Evolutionary conservation across 2,888 invertebrate genomes (phyloP), one percentile per base, ranked within the genome.

Genomic region (Catocala sponsa): DNA sequence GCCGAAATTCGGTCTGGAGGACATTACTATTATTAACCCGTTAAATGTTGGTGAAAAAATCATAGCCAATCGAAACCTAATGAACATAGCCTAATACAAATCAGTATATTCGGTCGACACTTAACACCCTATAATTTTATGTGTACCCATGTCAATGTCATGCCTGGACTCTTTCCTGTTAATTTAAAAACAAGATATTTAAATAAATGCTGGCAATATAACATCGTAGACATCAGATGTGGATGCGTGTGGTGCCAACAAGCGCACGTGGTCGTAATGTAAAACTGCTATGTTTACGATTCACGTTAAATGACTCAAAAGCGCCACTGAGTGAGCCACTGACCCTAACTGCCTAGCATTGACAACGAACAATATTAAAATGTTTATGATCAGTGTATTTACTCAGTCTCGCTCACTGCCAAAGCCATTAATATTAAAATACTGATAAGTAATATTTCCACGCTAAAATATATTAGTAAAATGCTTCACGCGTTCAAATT

Each of bases 341-440:
- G 59, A 53, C 52, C 47, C 56, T 33, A 47, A 50, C 58, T 25
- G 35, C 38, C 33, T 42, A 13, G 25, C 12, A 43, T 10, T 35
- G 25, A 42, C n/a, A 54, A 35, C 43, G n/a, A 44, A 11, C 46
- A 25, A 49, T 12, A 43, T 59, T 54, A 33, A 55, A 50, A 48
- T 2, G 10, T 49, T 55, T 48, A 47, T 41, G 47, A 51, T 35
- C 38, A 12, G 10, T 47, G 41, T 12, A 33, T 11, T 44, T 48
- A 59, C 41, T 52, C n/a, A 38, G 35, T 42, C 7, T 41, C 13
- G 56, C 52, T 13, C 49, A 52, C 33, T 69, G 73, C 73, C 73
- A 75, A 72, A 53, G 62, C 59, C 55, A 54, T 72, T 62, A 68
- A 71, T 59, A 51, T 54, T 55, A 53, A 68, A 66, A 63, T 65